Evolutionary conservation across 2,113 vertebrate species (phyloP), one percentile per base, ranked within the genome.

Genomic region (Tautogolabrus adspersus): DNA sequence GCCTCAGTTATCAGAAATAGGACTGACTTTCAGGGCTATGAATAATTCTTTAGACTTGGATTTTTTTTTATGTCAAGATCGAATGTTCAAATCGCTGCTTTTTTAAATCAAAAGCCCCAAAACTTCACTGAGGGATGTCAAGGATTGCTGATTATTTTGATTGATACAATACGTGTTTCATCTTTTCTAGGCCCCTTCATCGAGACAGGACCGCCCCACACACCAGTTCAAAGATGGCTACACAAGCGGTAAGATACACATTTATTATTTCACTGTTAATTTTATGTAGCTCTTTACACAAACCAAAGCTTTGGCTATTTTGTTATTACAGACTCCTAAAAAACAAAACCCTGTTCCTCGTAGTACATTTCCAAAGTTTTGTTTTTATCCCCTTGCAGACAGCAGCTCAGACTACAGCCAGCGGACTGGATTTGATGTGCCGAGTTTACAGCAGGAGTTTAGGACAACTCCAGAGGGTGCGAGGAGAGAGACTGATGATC

Each of bases 371-470:
- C 21, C 3, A n/a, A 19, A 10, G 4, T 62, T 13, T 7, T 8
- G 6, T 19, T 26, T 59, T 60, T 72, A 6, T 78, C 3, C 13
- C 56, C 26, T 23, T 46, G 62, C 93, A 98, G 97, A 97, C 89
- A 96, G 96, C 87, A 93, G 96, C 85, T 98, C 96, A 73, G 97
- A 98, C 82, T 97, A 96, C 95, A 96, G 95, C 85, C 96, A 97
- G 85, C 93, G 95, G 86, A 93, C 94, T 19, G 96, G 92, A 65
- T 94, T 90, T 74, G 89, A 94, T 49, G 76, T 86, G 16, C 81
- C 87, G 0, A 86, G 88, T 85, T 91, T 94, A 74, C 95, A 92
- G 79, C 96, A 95, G 22, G 95, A 95, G 84, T 94, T 94, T 7
- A 95, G 97, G 74, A 92, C 67, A 0, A 70, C 94, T 44, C 95